Conservation (phyloP, 2,888 invertebrate species). For the Lithophane ornitopus region DNA sequence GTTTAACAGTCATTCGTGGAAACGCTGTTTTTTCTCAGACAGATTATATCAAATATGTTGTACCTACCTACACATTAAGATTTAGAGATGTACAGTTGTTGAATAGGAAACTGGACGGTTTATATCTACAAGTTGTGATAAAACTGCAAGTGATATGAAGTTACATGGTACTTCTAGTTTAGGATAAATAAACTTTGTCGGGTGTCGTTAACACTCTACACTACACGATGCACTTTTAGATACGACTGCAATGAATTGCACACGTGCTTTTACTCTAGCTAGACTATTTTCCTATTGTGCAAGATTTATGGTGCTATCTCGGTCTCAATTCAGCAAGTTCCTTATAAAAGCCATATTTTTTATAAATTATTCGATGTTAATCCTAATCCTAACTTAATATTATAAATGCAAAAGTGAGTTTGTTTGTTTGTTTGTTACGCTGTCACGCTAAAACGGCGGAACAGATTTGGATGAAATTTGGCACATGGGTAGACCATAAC, state of each 20-base stretch:
- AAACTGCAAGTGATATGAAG: conserved; percentile 39
- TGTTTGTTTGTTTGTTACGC: too few relatives aligned
- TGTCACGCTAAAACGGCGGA: too few relatives aligned
- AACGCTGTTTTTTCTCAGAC: conserved; percentile 24
- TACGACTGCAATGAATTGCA: background rate
- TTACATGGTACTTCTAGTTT: background rate
- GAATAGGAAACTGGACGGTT: conserved; percentile 19
- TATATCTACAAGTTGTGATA: conserved; percentile 19
- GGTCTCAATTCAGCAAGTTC: background rate
- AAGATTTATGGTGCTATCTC: background rate
- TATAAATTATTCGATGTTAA: too few relatives aligned
- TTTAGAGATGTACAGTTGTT: conserved; percentile 33
- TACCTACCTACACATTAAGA: conserved; percentile 42
- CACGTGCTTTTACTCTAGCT: background rate
- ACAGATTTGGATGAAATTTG: too few relatives aligned
- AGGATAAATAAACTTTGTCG: conserved; percentile 20
- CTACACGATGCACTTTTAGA: conserved; percentile 5
- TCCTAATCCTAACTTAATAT: too few relatives aligned
- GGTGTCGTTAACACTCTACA: background rate
- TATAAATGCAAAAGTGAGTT: too few relatives aligned
- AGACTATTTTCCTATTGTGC: too few relatives aligned
- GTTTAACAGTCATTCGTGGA: conserved; percentile 19
- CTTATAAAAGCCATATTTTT: too few relatives aligned
- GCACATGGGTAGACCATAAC: too few relatives aligned
- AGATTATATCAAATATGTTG: conserved; percentile 38